phyloP scores from a whole-genome alignment of 2,888 invertebrate species.

The Drosophila antonietae region DNA sequence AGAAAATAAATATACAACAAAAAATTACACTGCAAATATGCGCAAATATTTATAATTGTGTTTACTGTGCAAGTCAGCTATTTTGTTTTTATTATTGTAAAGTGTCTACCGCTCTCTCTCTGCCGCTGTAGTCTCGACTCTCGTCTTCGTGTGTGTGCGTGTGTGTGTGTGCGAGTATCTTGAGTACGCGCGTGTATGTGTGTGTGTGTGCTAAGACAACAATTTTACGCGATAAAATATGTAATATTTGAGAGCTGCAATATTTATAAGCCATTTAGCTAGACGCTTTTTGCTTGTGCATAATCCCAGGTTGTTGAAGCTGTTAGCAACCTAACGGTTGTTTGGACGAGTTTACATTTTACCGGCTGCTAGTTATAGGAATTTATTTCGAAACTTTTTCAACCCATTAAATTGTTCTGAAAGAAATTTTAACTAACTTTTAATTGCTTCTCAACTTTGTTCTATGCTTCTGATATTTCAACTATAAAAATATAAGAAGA shows the following conservation, averaged over 20 bases:
- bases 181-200: slow-evolving; percentile 9
- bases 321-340: slow-evolving; percentile 3
- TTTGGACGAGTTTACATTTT: neutral
- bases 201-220: slow-evolving; percentile 38
- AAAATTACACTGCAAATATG: slow-evolving; percentile 36
- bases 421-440: neutral
- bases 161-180: slow-evolving; percentile 18
- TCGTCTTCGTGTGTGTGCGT: slow-evolving; percentile 3
- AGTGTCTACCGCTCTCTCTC: slow-evolving; percentile 21
- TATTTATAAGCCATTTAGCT: slow-evolving; percentile 44
- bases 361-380: slow-evolving; percentile 8
- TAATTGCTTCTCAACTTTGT: neutral
- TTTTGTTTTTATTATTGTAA: slow-evolving; percentile 6
- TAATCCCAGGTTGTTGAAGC: slow-evolving; percentile 54
- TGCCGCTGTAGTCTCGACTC: neutral
- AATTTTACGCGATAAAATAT: slow-evolving; percentile 39
- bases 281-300: slow-evolving; percentile 39
- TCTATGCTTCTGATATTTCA: neutral
- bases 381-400: neutral
- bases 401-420: slow-evolving; percentile 4
- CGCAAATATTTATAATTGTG: slow-evolving; percentile 57
- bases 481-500: neutral
- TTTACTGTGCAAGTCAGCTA: slow-evolving; percentile 42
- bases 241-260: slow-evolving; percentile 44
- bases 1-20: slow-evolving; percentile 10